A percentile compares a stretch with the other conserved stretches of the same genome.
Conservation (phyloP, 2,797 vertebrate genomes). For the Melanotaenia pygmaea region DNA sequence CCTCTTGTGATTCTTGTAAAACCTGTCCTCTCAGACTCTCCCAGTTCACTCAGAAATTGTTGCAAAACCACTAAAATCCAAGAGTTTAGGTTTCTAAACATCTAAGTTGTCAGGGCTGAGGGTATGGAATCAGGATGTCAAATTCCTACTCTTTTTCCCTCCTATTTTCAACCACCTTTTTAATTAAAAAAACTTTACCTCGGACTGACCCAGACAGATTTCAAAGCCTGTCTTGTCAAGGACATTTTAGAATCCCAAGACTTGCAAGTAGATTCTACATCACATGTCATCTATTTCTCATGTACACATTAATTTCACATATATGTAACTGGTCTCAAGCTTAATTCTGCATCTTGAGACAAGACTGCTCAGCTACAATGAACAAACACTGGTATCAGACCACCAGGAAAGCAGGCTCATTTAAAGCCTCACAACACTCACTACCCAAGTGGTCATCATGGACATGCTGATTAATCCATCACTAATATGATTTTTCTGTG, state of each 20-base stretch:
- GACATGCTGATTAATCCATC: slow-evolving; percentile 48
- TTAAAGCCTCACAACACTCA: slow-evolving; percentile 26
- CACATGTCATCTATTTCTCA: slow-evolving; percentile 3
- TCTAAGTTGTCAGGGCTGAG: neutral
- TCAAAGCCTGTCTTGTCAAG: neutral
- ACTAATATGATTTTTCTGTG: slow-evolving; percentile 51
- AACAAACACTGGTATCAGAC: slow-evolving; percentile 40
- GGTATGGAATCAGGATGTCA: slow-evolving; percentile 10
- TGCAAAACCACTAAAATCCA: neutral
- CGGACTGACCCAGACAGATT: neutral
- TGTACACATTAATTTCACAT: slow-evolving; percentile 1
- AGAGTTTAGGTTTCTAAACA: neutral
- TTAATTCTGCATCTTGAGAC: slow-evolving; percentile 20
- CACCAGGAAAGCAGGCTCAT: slow-evolving; percentile 20
- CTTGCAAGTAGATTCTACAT: neutral
- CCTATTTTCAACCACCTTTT: neutral
- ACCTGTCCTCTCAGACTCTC: neutral
- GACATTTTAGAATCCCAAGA: neutral
- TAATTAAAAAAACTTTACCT: slow-evolving; percentile 8
- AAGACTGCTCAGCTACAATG: neutral
- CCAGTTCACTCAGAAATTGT: neutral
- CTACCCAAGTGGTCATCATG: slow-evolving; percentile 47
- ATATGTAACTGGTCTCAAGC: neutral
- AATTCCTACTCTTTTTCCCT: neutral
- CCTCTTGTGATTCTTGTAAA: neutral